Percentiles rank a stretch among this genome's conserved stretches.
Conservation (phyloP, 2,888 invertebrate genomes). For the Philonicus albiceps region DNA sequence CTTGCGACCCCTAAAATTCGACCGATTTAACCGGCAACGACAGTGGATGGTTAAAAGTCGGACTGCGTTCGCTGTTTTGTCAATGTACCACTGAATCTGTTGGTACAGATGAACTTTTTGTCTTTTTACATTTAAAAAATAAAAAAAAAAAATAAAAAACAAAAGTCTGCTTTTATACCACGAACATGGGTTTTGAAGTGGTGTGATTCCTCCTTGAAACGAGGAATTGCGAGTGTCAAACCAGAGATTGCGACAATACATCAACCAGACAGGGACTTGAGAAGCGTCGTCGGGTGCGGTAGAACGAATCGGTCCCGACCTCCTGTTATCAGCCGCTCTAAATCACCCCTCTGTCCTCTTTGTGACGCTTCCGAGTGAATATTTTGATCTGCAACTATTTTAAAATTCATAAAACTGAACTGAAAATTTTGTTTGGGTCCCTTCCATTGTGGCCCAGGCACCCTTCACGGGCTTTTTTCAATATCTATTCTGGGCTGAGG, state of each 20-base stretch:
- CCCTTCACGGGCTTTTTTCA: background rate
- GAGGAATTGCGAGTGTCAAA: constrained; percentile 1
- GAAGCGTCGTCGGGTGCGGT: background rate
- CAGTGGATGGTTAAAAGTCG: constrained; percentile 51
- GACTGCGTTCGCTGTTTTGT: constrained; percentile 62
- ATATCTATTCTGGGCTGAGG: background rate
- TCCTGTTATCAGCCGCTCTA: constrained; percentile 6
- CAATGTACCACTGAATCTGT: constrained; percentile 52
- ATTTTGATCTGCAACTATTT: constrained; percentile 41
- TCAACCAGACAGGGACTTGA: constrained; percentile 6
- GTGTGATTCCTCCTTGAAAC: constrained; percentile 10
- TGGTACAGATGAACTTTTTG: background rate
- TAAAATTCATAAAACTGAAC: constrained; percentile 42
- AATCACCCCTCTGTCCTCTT: constrained; percentile 13
- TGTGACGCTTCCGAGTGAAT: background rate
- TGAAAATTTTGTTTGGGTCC: constrained; percentile 32
- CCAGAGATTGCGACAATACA: constrained; percentile 13
- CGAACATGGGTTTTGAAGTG: constrained; percentile 23
- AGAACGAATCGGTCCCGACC: background rate
- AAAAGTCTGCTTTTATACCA: background rate
- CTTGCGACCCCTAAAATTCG: constrained; percentile 7
- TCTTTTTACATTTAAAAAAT: background rate
- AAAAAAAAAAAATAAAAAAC: background rate
- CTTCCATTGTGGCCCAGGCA: constrained; percentile 23
- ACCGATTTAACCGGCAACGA: constrained; percentile 41